Conservation (phyloP, 1,140 invertebrate species). For the Sinella curviseta region DNA sequence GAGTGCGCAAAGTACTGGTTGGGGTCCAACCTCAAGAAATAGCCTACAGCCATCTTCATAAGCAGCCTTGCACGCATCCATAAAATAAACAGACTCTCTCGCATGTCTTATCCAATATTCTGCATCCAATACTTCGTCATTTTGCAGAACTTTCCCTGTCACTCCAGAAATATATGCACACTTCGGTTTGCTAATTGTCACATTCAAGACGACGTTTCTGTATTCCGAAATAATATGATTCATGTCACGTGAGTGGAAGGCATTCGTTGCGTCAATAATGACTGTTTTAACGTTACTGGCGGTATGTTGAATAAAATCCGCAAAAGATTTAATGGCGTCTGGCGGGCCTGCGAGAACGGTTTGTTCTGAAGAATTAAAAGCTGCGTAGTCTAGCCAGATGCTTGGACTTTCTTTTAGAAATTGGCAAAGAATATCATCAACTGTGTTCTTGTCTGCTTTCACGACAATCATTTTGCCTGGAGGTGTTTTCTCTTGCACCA, state of each 20-base stretch:
- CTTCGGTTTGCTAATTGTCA: neutral
- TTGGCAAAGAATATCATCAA: neutral
- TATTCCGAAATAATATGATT: neutral
- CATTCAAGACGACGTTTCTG: neutral
- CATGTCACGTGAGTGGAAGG: constrained; percentile 23
- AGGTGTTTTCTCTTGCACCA: constrained; percentile 28
- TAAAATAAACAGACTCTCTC: neutral
- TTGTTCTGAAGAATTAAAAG: constrained; percentile 29
- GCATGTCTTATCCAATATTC: neutral
- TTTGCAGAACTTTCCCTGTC: neutral
- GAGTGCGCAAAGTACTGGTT: constrained; percentile 1
- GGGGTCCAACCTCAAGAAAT: constrained; percentile 3
- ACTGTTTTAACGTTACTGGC: neutral
- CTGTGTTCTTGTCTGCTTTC: neutral
- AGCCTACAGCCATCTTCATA: neutral
- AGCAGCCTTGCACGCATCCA: neutral
- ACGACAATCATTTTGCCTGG: constrained; percentile 36
- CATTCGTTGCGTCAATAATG: constrained; percentile 14
- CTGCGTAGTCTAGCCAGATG: constrained; percentile 16
- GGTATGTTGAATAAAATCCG: too few species aligned
- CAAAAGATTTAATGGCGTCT: neutral
- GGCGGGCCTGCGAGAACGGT: constrained; percentile 9
- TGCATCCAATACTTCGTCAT: neutral
- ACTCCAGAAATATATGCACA: constrained; percentile 2
- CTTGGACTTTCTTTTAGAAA: neutral